Percentiles rank a stretch among this genome's conserved stretches.
Evolutionary conservation across 1,140 invertebrate genomes (phyloP).

Genomic region (Amyelois transitella): DNA sequence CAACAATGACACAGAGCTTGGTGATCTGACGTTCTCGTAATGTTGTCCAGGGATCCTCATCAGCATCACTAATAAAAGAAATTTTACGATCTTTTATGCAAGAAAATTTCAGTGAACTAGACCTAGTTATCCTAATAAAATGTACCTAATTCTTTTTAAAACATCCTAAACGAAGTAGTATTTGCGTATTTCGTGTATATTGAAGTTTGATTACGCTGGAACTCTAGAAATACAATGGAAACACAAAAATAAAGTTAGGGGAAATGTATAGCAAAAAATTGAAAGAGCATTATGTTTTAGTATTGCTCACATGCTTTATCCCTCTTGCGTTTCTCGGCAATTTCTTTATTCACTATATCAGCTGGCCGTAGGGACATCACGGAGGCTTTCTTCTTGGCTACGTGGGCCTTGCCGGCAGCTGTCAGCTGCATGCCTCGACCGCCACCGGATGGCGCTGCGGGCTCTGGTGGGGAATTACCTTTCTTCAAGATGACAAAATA

Average conservation of each 20-base stretch:
- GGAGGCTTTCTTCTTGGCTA: slow-evolving; percentile 46
- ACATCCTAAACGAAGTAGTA: too few species aligned
- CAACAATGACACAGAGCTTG: slow-evolving; percentile 56
- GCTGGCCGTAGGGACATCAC: slow-evolving; percentile 32
- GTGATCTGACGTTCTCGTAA: slow-evolving; percentile 62
- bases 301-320: slow-evolving; percentile 51
- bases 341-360: slow-evolving; percentile 51
- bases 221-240: too few species aligned
- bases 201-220: too few species aligned
- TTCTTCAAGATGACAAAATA: neutral
- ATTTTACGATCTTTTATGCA: too few species aligned
- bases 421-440: slow-evolving; percentile 51
- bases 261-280: too few species aligned
- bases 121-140: too few species aligned
- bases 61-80: slow-evolving; percentile 52
- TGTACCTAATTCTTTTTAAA: too few species aligned
- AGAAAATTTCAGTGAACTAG: too few species aligned
- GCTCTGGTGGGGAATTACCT: slow-evolving; percentile 26
- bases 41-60: slow-evolving; percentile 69
- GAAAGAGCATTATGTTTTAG: neutral
- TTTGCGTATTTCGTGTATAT: too few species aligned
- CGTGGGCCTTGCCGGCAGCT: slow-evolving; percentile 46
- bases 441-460: slow-evolving; percentile 14
- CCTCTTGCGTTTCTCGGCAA: slow-evolving; percentile 52
- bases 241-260: too few species aligned